Evolutionary conservation across 2,797 vertebrate species (phyloP).

Genomic region (Micrastur ruficollis): DNA sequence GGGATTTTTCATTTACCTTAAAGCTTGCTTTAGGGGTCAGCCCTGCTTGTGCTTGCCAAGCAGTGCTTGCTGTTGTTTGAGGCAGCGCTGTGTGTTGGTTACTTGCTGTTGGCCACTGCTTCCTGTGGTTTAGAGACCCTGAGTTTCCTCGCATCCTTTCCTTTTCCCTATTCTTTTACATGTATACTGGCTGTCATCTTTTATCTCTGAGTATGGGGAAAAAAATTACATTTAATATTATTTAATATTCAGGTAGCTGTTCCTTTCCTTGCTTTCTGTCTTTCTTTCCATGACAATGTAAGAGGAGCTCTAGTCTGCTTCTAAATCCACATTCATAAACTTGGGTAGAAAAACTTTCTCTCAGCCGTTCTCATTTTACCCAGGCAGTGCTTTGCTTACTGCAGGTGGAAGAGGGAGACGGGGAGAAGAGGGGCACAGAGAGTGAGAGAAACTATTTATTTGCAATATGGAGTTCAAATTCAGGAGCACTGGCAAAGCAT

Average conservation of each 20-base stretch:
- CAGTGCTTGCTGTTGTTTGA: accelerated
- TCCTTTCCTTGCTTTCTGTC: background rate
- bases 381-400: background rate
- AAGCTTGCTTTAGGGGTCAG: background rate
- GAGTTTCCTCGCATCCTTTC: background rate
- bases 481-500: background rate
- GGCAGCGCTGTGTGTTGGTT: background rate
- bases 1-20: background rate
- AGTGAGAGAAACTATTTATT: background rate
- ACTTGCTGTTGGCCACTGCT: background rate
- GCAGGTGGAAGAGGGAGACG: background rate
- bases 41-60: background rate
- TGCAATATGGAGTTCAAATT: background rate
- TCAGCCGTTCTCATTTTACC: background rate
- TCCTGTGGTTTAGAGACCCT: background rate
- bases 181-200: background rate
- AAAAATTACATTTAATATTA: background rate
- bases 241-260: background rate
- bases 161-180: background rate
- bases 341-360: background rate
- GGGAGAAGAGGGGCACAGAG: background rate
- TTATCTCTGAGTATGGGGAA: background rate
- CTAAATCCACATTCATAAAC: background rate
- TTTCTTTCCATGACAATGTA: background rate
- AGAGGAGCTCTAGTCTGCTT: background rate